Evolutionary conservation across 2,888 invertebrate genomes (phyloP).

Genomic region (Phaonia tiefii): DNA sequence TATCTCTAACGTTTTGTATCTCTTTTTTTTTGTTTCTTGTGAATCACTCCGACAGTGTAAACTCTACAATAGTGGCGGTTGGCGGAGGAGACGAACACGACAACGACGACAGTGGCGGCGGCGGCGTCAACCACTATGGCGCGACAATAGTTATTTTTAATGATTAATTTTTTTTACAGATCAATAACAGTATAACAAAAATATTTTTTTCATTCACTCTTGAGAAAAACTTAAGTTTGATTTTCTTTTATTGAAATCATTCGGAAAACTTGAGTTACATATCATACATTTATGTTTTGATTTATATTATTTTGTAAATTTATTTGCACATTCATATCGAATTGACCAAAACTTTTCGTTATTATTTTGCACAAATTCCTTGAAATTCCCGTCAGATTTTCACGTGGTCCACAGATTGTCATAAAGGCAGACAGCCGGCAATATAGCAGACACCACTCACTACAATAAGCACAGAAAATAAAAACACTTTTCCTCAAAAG

Average conservation of each 20-base stretch:
- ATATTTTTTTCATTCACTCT: no score
- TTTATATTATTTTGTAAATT: slow-evolving; percentile 30
- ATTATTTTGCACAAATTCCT: slow-evolving; percentile 23
- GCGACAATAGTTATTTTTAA: slow-evolving; percentile 12
- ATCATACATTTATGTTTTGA: no score
- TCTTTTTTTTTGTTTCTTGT: slow-evolving; percentile 22
- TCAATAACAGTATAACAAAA: slow-evolving; percentile 11
- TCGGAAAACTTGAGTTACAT: no score
- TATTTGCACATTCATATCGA: background rate
- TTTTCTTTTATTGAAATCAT: no score
- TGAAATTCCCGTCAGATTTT: slow-evolving; percentile 54
- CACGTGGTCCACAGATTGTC: slow-evolving; percentile 51
- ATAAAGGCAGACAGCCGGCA: background rate
- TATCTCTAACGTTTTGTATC: background rate
- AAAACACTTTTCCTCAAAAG: slow-evolving; percentile 18
- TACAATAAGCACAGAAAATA: no score
- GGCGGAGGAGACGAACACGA: slow-evolving; percentile 4
- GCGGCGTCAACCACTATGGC: slow-evolving; percentile 20
- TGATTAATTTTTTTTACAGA: background rate
- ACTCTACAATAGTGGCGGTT: background rate
- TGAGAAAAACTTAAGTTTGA: no score
- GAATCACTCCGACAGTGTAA: slow-evolving; percentile 49
- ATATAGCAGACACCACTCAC: no score
- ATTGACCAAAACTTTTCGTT: slow-evolving; percentile 4
- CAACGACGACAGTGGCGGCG: background rate